Evolutionary conservation across 2,888 invertebrate genomes (phyloP), one percentile per base, ranked within the genome.

Genomic region (Meandrusa payeni): DNA sequence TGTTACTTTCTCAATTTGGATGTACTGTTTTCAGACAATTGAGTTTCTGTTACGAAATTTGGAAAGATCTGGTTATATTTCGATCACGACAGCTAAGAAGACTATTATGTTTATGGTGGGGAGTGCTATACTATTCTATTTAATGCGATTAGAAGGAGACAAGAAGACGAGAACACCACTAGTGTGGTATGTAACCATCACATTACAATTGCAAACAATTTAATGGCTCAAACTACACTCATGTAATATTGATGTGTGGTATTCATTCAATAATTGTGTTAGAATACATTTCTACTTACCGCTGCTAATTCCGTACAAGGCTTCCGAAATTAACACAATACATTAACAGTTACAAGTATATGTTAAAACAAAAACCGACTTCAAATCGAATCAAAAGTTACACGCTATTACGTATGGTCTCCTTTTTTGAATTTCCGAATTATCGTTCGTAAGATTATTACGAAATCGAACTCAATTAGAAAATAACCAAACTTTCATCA

Each of bases 71-170:
- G 81, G 80, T 5, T 67, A 70, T 41, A 46, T 88, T 24, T 59
- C 68, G 2, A 55, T 87, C n/a, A 82, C 80, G 1, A 80, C 61
- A 37, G 48, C 75, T 2, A 76, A 70, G 26, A 79, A 81, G 50
- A 82, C 83, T 0, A 31, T 87, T 1, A 53, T 80, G 57, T 88
- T 88, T 50, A 88, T 88, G 87, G 4, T 78, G 6, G 85, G 88
- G 5, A 88, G 83, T 46, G 68, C 85, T 5, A 42, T 79, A 23
- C 76, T 88, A 2, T 88, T 88, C 66, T 88, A 88, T 47, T 64
- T 88, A 3, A 86, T 88, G 86, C 61, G 88, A 27, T 66, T 86
- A 48, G 87, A 88, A 47, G 83, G 81, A 43, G 83, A 86, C 1
- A 88, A 71, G 42, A 61, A 73, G 41, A 51, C 72, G 40, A 62